Evolutionary conservation across 2,113 vertebrate genomes (phyloP).

Genomic region (Passer montanus): DNA sequence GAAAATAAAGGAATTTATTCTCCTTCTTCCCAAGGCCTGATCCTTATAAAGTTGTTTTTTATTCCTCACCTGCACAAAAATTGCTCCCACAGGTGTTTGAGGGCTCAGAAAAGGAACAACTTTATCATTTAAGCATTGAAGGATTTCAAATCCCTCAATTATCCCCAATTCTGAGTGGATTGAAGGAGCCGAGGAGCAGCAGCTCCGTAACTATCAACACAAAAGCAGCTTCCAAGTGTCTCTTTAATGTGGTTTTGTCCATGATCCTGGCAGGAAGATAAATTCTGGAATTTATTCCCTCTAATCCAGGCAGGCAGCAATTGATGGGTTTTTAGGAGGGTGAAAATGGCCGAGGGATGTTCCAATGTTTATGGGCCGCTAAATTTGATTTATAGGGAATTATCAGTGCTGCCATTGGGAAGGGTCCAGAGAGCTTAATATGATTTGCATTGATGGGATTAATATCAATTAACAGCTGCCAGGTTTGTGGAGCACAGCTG

Average conservation of each 20-base stretch:
- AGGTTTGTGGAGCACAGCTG: not conserved
- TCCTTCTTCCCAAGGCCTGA: not conserved
- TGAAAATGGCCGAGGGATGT: constrained; percentile 16
- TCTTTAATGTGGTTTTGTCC: constrained; percentile 28
- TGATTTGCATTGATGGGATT: constrained; percentile 42
- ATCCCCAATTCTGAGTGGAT: not conserved
- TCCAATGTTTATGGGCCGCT: constrained; percentile 19
- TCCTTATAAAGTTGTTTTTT: not conserved
- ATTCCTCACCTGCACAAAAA: not conserved
- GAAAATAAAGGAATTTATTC: not conserved
- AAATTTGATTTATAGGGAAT: constrained; percentile 40
- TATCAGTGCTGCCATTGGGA: not conserved
- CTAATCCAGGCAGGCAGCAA: constrained; percentile 14
- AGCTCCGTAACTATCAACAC: not conserved
- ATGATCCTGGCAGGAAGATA: not conserved
- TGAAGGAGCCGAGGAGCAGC: not conserved
- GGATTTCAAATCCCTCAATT: constrained; percentile 1
- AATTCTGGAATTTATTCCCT: constrained; percentile 34
- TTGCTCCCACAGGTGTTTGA: not conserved
- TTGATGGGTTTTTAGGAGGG: constrained; percentile 37
- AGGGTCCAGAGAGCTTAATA: not conserved
- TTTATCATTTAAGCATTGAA: not conserved
- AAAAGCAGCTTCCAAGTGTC: constrained; percentile 11
- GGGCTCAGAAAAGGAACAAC: not conserved
- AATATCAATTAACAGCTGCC: not conserved